Base-by-base conservation (phyloP, 2,888 invertebrate species). In the Luffia ferchaultella region DNA sequence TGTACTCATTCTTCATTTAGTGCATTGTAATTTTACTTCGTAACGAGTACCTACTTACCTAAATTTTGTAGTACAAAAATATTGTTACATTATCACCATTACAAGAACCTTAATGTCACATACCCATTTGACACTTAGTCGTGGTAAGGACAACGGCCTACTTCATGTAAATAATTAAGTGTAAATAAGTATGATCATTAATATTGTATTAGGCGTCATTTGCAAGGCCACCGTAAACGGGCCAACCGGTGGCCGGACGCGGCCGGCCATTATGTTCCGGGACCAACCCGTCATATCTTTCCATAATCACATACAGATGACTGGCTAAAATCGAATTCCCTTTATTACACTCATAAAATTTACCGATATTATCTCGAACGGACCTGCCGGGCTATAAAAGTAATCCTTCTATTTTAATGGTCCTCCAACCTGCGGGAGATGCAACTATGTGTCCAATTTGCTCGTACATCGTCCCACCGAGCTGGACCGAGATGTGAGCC, bases 381-480 rank as follows among this genome's bases (percentile, higher is more conserved):
- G 65, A 73, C 75, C 73, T 76, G 76, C 70, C 61, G 69, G 67
- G 71, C 71, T 58, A 77, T 80, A 78, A 80, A 79, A 78, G 77
- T 78, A 79, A 80, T 78, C 79, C 78, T 74, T 74, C 73, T 73
- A 78, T 76, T 79, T 78, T 79, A 79, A 78, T 78, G 77, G 73
- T 64, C 63, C 67, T 68, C 69, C 74, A 76, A 76, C 75, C 76
- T 77, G 77, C 67, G 71, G 70, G 70, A 68, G 50, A 20, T 73
- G 76, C 76, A 77, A 77, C 76, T 74, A 73, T 76, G 74, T 76
- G 68, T 66, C 63, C 68, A 72, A 74, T 72, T 73, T 67, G 67
- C 66, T 62, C 58, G 56, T 58, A 60, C 12, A 50, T 18, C 45
- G 18, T 43, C 43, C 45, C 19, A 50, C 30, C n/a, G n/a, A n/a